Base-by-base conservation (phyloP, 2,113 vertebrate species). In the Dipodomys spectabilis region DNA sequence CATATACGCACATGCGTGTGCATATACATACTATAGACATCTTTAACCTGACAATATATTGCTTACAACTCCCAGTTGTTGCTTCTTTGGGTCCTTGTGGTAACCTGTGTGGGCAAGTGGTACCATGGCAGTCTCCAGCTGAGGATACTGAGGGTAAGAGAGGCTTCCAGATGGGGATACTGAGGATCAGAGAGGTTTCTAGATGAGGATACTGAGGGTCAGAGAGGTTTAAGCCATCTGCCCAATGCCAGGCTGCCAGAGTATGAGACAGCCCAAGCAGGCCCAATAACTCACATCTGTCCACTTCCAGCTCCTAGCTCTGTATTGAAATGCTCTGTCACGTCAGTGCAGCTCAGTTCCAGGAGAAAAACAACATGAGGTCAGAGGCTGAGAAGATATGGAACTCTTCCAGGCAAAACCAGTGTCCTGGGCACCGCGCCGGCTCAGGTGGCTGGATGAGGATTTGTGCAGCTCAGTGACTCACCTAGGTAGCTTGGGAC, bases 361-460 rank as follows among this genome's bases (percentile, higher is more conserved):
- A 13, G 22, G 0, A 20, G 53, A 84, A 28, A 45, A 28, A 18
- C 87, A 44, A 1, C 81, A 53, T 0, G 3, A 20, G 6, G 9
- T 45, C 39, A 16, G 64, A 74, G n/a, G n/a, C 62, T 72, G n/a
- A 30, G 75, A 65, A 8, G 67, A 75, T 1, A 2, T 0, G 9
- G 30, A 22, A 22, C 20, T 57, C 60, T 62, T 67, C 49, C 19
- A 0, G 0, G 5, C 45, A 44, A 19, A 62, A 18, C 0, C 1
- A 32, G 23, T 0, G 0, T 28, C 23, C 3, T 0, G 0, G 68
- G 44, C 44, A 49, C 27, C 7, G 44, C 0, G 53, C 2, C 15
- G 6, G 45, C 77, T n/a, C 30, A 3, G 39, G n/a, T 23, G 20
- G 39, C 28, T 4, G n/a, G 16, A 27, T 0, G 11, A 10, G 25